These are phyloP conservation scores for Bungarus multicinctus DNA, from an alignment of 2,113 vertebrate species.

Conservation along the genomic window DNA sequence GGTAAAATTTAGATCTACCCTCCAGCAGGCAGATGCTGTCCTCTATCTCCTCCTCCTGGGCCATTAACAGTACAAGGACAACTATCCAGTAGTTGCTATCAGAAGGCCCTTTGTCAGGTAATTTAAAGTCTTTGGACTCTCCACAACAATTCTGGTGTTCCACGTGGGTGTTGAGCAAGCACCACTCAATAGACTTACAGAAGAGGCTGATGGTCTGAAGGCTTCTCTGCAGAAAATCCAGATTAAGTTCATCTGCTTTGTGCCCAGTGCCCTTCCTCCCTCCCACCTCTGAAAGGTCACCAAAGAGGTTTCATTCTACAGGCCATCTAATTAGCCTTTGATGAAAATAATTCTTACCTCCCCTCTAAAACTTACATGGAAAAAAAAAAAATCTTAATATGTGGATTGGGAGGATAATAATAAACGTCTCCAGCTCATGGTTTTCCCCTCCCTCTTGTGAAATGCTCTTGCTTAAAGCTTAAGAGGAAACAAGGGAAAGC, in stretches of 20 bases:
- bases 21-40: slow-evolving; percentile 61
- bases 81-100: slow-evolving; percentile 69
- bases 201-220: slow-evolving; percentile 58
- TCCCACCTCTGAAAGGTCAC: background rate
- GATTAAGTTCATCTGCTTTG: slow-evolving; percentile 50
- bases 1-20: slow-evolving; percentile 67
- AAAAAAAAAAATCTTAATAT: slow-evolving; percentile 48
- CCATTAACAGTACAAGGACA: slow-evolving; percentile 65
- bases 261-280: background rate
- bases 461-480: slow-evolving; percentile 53
- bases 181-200: slow-evolving; percentile 65
- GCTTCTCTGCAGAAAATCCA: slow-evolving; percentile 53
- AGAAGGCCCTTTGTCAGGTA: slow-evolving; percentile 79
- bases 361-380: slow-evolving; percentile 41
- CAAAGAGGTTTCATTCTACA: background rate
- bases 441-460: slow-evolving; percentile 42
- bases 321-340: slow-evolving; percentile 34
- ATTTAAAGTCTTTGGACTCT: slow-evolving; percentile 75
- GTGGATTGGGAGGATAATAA: slow-evolving; percentile 32
- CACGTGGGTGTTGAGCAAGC: slow-evolving; percentile 77
- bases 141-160: slow-evolving; percentile 69
- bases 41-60: slow-evolving; percentile 51
- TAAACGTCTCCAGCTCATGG: background rate
- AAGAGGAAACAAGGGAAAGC: background rate
- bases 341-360: slow-evolving; percentile 38